Percentiles rank a stretch among this genome's conserved stretches.
Conservation (phyloP, 2,797 vertebrate genomes). For the Mormyrus hasselquistii region DNA sequence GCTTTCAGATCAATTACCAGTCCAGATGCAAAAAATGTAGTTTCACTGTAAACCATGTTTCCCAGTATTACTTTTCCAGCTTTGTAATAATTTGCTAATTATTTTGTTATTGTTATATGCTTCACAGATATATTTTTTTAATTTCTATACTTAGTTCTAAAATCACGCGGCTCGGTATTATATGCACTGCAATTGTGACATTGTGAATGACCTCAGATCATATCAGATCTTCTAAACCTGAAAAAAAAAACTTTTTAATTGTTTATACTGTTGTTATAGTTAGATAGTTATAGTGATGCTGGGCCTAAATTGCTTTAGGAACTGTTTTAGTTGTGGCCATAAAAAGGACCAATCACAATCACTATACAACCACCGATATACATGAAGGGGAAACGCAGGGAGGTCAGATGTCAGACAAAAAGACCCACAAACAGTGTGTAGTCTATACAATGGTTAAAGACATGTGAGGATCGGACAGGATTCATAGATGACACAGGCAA, state of each 20-base stretch:
- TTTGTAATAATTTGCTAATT: not conserved
- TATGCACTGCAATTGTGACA: not conserved
- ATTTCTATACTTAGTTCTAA: not conserved
- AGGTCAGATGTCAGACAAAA: not conserved
- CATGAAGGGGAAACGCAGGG: not conserved
- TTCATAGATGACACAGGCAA: not conserved
- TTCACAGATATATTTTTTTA: not conserved
- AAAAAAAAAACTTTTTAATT: not conserved
- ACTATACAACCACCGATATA: not conserved
- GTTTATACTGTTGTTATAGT: not conserved
- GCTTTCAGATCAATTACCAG: not conserved
- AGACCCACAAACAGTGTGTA: not conserved
- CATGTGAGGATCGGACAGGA: not conserved
- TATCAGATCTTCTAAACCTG: not conserved
- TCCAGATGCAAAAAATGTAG: not conserved
- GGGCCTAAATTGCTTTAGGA: not conserved
- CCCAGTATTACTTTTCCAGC: not conserved
- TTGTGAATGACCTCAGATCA: not conserved
- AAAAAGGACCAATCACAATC: not conserved
- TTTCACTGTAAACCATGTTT: not conserved
- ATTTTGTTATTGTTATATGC: not conserved
- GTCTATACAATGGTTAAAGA: not conserved
- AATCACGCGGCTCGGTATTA: not conserved
- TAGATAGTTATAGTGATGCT: not conserved
- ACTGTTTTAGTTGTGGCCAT: not conserved